Base-by-base conservation (phyloP, 2,113 vertebrate species). In the Apteryx mantelli region DNA sequence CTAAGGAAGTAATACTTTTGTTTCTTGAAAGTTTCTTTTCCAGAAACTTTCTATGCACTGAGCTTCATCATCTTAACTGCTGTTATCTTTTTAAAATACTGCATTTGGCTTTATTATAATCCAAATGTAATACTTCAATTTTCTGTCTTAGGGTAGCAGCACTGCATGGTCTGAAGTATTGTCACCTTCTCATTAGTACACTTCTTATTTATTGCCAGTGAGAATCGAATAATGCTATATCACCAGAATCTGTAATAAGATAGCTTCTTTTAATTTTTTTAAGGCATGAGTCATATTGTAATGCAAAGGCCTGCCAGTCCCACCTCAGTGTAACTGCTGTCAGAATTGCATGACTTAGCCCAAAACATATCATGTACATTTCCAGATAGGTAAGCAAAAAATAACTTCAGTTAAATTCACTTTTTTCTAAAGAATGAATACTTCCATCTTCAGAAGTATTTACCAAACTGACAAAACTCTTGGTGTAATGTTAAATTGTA, bases 41-140 rank as follows among this genome's bases (percentile, higher is more conserved):
- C 68, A 75, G 88, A 81, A 91, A 88, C 92, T 86, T 88, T 60
- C 42, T 61, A 9, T 18, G n/a, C 74, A 88, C 95, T 46, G 60
- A 71, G 69, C 82, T 86, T 91, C 75, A 56, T 91, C 84, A 86
- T 93, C 92, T 94, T 85, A 93, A 92, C 89, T 96, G 89, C 84
- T 94, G 87, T 63, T 85, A 70, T 94, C 87, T 89, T 81, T 70
- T 91, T 53, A 94, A 81, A 93, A 60, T 11, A 9, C 53, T 58
- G 16, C 38, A 3, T 52, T 91, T 82, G 90, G n/a, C 52, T 90
- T 75, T 73, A 21, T 63, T 73, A 19, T 8, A 63, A 79, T 80
- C 61, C 50, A 84, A 78, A 60, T 24, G 12, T 68, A 63, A 42
- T 89, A 75, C 36, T 69, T 16, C 8, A 40, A 58, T 58, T 86